Evolutionary conservation across 2,113 vertebrate species (phyloP).

Genomic region (Protomyctophum bolini): DNA sequence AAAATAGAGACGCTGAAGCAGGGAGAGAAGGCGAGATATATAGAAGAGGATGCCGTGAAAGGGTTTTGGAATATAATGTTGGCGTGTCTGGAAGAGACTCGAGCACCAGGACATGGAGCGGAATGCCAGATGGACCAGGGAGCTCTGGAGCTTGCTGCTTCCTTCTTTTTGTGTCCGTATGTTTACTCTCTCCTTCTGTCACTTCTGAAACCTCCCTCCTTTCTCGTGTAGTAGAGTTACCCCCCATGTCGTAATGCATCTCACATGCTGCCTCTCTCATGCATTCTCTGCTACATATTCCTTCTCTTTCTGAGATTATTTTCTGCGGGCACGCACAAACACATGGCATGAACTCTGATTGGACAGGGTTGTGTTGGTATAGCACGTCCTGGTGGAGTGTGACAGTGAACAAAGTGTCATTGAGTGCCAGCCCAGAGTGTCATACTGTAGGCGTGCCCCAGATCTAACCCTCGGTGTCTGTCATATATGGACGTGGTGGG

Average conservation of each 20-base stretch:
- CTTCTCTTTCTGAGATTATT: too few relatives aligned
- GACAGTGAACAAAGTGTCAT: constrained; percentile 79
- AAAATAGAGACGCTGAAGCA: constrained; percentile 23
- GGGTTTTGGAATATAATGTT: constrained; percentile 49
- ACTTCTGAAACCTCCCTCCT: too few relatives aligned
- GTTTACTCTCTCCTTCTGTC: too few relatives aligned
- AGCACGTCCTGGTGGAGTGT: constrained; percentile 70
- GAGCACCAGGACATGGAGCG: constrained; percentile 46
- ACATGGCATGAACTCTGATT: constrained; percentile 31
- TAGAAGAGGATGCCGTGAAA: constrained; percentile 49
- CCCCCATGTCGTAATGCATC: too few relatives aligned
- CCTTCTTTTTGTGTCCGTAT: too few relatives aligned
- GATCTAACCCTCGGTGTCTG: constrained; percentile 56
- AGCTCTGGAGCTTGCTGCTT: background rate
- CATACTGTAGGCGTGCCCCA: constrained; percentile 60
- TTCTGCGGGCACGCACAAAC: too few relatives aligned
- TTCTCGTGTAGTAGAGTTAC: too few relatives aligned
- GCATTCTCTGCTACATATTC: too few relatives aligned
- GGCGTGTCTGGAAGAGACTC: constrained; percentile 57
- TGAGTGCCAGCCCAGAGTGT: constrained; percentile 65
- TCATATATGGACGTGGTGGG: background rate
- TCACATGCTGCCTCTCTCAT: too few relatives aligned
- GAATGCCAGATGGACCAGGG: constrained; percentile 59
- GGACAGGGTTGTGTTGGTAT: constrained; percentile 74
- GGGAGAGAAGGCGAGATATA: constrained; percentile 23